Evolutionary conservation across 2,888 invertebrate species (phyloP), one percentile per base, ranked within the genome.

Genomic region (Agrotis segetum): DNA sequence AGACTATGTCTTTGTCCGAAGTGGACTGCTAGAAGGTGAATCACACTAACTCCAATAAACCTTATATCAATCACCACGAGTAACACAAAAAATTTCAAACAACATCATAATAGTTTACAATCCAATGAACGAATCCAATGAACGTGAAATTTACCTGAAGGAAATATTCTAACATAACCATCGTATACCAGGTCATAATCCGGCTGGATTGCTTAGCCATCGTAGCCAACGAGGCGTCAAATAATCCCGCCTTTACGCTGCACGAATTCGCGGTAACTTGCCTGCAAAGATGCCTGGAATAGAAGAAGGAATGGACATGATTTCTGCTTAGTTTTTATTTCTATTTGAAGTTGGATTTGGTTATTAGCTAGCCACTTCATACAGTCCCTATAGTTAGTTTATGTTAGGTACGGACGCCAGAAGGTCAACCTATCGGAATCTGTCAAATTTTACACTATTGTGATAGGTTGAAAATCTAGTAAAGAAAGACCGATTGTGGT

Each of bases 181-280:
- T 71, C 77, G 61, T 65, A 71, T 65, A 71, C 56, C 67, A 67
- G 69, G 79, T 83, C 78, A 82, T 85, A 87, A 85, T 82, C 83
- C 69, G 70, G 70, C 71, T 74, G 81, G 77, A 82, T 87, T 83
- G 79, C 74, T 74, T 76, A 77, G 83, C 84, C 80, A 83, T 87
- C 79, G 79, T 66, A 82, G 77, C 82, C 86, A 86, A 87, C 84
- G 85, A 87, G 76, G 86, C 88, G 85, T 85, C 88, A 86, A 86
- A 87, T 87, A 90, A 88, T 81, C 88, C 84, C 81, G 85, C 88
- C 82, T 86, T 89, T 88, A 89, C 82, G 85, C 78, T 75, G 79
- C 80, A 83, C 72, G 76, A 77, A 70, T 72, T 47, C 62, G 70
- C 59, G 73, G 69, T 77, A 82, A 85, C 80, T 84, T 84, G 73